Conservation (phyloP, 2,797 vertebrate genomes). For the Tenualosa ilisha region DNA sequence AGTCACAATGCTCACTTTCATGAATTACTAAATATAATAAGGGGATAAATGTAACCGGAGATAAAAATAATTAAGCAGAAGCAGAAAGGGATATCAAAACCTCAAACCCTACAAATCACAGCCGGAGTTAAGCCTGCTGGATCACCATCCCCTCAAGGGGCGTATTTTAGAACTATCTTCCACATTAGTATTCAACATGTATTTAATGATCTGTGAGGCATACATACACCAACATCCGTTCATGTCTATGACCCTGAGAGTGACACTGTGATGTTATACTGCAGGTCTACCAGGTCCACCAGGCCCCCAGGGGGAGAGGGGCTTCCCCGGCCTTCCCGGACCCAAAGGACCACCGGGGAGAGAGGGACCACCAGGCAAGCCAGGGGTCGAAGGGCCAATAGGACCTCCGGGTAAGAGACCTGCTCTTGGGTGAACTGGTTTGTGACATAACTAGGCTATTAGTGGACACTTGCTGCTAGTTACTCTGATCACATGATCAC, state of each 20-base stretch:
- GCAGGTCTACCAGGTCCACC: conserved; percentile 75
- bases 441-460: not conserved
- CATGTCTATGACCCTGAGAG: not conserved
- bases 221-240: too few relatives aligned
- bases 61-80: too few relatives aligned
- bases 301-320: conserved; percentile 76
- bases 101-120: too few relatives aligned
- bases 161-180: too few relatives aligned
- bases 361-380: conserved; percentile 68
- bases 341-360: conserved; percentile 68
- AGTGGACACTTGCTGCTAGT: not conserved
- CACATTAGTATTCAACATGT: too few relatives aligned
- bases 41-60: too few relatives aligned
- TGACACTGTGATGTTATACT: not conserved
- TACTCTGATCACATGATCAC: not conserved
- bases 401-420: conserved; percentile 72
- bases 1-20: too few relatives aligned
- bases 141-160: too few relatives aligned
- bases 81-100: too few relatives aligned
- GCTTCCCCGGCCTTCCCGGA: conserved; percentile 66
- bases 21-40: too few relatives aligned
- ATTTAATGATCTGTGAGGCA: too few relatives aligned
- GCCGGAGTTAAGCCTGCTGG: too few relatives aligned
- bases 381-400: conserved; percentile 67
- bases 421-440: not conserved